Percentiles rank a stretch among this genome's conserved stretches.
Conservation (phyloP, 2,888 invertebrate species). For the Petrolisthes cinctipes region DNA sequence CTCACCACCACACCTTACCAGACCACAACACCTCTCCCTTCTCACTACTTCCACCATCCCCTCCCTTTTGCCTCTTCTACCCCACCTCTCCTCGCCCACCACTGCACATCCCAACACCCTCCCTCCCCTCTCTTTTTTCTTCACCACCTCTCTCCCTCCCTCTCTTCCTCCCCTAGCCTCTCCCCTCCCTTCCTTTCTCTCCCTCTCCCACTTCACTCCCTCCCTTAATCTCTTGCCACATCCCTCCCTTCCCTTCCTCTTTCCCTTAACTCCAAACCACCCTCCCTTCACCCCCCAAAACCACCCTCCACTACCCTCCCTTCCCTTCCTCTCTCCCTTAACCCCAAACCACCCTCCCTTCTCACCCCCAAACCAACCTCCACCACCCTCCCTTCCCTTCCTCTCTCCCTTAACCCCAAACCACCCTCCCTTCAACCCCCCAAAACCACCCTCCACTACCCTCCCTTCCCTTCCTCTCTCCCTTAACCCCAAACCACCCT, state of each 20-base stretch:
- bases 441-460: neutral
- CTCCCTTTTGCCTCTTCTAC: neutral
- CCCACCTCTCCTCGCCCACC: too few species aligned
- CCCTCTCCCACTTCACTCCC: neutral
- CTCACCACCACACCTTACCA: neutral
- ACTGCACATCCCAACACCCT: too few species aligned
- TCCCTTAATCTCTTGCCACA: neutral
- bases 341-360: neutral
- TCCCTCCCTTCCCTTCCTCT: too few species aligned
- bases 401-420: neutral
- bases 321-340: neutral
- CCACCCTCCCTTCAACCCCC: neutral
- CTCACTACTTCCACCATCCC: neutral
- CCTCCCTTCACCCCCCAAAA: too few species aligned
- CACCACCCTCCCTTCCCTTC: neutral
- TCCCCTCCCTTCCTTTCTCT: neutral
- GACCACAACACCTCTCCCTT: too few species aligned
- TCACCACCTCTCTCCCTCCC: neutral
- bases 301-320: neutral
- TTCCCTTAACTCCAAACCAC: neutral
- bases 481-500: neutral
- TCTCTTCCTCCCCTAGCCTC: too few species aligned
- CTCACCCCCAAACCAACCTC: neutral
- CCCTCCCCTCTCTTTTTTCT: neutral
- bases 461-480: neutral